Evolutionary conservation across 2,113 vertebrate genomes (phyloP).

Genomic region (Perca fluviatilis): DNA sequence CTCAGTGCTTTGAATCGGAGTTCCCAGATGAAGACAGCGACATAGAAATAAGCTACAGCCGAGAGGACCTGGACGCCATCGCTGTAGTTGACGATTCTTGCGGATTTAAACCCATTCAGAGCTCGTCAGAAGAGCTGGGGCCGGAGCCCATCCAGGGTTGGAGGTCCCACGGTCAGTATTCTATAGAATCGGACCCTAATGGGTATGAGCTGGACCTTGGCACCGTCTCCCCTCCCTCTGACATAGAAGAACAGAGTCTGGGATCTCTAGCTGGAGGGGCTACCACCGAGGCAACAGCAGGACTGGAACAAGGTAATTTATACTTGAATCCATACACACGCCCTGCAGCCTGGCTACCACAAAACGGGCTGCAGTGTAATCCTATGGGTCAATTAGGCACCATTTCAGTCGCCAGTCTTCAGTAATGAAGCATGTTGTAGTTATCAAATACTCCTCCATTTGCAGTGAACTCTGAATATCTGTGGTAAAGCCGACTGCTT

Average conservation of each 20-base stretch:
- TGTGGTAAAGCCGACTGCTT: too few relatives aligned
- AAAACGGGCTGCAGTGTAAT: too few relatives aligned
- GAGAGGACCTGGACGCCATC: conserved; percentile 70
- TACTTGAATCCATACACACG: too few relatives aligned
- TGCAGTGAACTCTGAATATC: too few relatives aligned
- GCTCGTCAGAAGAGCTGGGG: conserved; percentile 75
- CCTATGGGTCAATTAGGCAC: too few relatives aligned
- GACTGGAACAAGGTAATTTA: conserved; percentile 50
- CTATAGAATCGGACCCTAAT: conserved; percentile 78
- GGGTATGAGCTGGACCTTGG: conserved; percentile 77
- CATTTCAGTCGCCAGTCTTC: too few relatives aligned
- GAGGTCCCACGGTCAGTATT: conserved; percentile 73
- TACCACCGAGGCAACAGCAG: not conserved
- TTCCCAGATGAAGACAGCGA: conserved; percentile 81
- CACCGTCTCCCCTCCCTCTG: conserved; percentile 64
- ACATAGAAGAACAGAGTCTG: conserved; percentile 69
- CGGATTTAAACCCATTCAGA: conserved; percentile 81
- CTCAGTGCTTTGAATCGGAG: conserved; percentile 82
- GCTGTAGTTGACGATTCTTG: conserved; percentile 12
- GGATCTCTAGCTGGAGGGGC: conserved; percentile 40
- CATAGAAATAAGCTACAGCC: conserved; percentile 81
- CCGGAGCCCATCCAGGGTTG: conserved; percentile 56
- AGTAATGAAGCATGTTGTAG: too few relatives aligned
- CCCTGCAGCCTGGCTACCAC: too few relatives aligned
- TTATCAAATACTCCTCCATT: too few relatives aligned